Evolutionary conservation across 2,888 invertebrate genomes (phyloP), one percentile per base, ranked within the genome.

Genomic region (Tortricodes alternella): DNA sequence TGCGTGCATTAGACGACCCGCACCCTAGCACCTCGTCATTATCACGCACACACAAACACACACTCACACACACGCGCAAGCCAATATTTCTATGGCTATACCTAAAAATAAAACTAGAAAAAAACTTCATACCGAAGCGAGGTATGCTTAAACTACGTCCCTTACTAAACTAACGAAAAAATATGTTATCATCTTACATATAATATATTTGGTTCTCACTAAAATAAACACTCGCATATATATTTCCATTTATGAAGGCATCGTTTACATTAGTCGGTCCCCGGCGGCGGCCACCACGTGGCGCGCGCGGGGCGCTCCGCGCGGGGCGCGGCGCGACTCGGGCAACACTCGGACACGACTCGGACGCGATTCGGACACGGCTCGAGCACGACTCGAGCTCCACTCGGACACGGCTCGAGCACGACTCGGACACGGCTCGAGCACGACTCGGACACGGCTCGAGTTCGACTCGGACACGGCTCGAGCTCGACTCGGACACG

Each of bases 151-250:
- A 11, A 9, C 51, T 51, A 38, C 13, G 41, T 35, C 37, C 50
- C 51, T 24, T 27, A 46, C 23, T 57, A 39, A 55, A 55, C 69
- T 70, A 68, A 64, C 60, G 60, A 64, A 63, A 59, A 59, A 56
- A 65, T 64, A 60, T 52, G 35, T 67, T 70, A 35, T 52, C 29
- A 34, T 70, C 70, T 75, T 71, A 77, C 68, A 71, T 63, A 66
- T 70, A 75, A 74, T 76, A 81, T 83, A 85, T 85, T 85, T 85
- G 86, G 86, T 85, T 83, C 81, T 83, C 84, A 82, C 80, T 80
- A 78, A 76, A 72, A 59, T 71, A 76, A 74, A 69, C 67, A 65
- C 67, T 63, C 66, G 65, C 66, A 67, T 70, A 68, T 74, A 64
- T 69, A 59, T 67, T 69, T 72, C 71, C 69, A 74, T 68, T 67